Evolutionary conservation across 53 echinoderm and acorn worm species (phyloP).

Genomic region (Zoroaster sp.): DNA sequence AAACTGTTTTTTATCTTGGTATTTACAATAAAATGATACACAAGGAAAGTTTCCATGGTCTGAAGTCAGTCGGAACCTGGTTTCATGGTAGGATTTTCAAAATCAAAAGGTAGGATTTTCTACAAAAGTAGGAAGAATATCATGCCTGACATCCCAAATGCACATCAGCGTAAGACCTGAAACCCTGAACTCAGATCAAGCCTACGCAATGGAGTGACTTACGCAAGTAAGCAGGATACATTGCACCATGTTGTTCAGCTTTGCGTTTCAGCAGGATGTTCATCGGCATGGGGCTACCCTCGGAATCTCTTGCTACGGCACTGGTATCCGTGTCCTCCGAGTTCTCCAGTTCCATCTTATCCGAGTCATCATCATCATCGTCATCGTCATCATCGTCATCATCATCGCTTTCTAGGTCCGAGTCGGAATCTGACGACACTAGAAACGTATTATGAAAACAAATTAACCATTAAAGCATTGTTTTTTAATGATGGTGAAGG

Average conservation of each 20-base stretch:
- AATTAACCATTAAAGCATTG: too few relatives aligned
- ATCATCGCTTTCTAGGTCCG: slow-evolving; percentile 21
- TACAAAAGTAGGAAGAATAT: too few relatives aligned
- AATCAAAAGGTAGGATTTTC: too few relatives aligned
- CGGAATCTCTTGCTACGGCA: slow-evolving; percentile 64
- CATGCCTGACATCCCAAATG: too few relatives aligned
- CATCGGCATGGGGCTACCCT: slow-evolving; percentile 73
- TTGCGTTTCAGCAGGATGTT: slow-evolving; percentile 59
- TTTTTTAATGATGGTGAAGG: background rate
- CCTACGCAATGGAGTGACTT: background rate
- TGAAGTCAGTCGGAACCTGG: too few relatives aligned
- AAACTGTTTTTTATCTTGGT: too few relatives aligned
- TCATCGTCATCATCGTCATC: slow-evolving; percentile 60
- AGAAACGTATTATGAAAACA: too few relatives aligned
- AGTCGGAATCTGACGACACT: slow-evolving; percentile 70
- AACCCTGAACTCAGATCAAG: too few relatives aligned
- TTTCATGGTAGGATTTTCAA: too few relatives aligned
- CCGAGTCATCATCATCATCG: slow-evolving; percentile 56
- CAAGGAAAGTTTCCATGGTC: too few relatives aligned
- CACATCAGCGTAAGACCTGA: too few relatives aligned
- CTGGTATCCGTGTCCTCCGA: slow-evolving; percentile 61
- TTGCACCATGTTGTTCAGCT: slow-evolving; percentile 9
- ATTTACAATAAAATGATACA: too few relatives aligned
- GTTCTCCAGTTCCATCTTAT: slow-evolving; percentile 14
- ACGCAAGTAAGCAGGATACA: slow-evolving; percentile 45